These are phyloP conservation scores for Cataglyphis hispanica DNA, from an alignment of 1,140 invertebrate species.

Conservation along the genomic window DNA sequence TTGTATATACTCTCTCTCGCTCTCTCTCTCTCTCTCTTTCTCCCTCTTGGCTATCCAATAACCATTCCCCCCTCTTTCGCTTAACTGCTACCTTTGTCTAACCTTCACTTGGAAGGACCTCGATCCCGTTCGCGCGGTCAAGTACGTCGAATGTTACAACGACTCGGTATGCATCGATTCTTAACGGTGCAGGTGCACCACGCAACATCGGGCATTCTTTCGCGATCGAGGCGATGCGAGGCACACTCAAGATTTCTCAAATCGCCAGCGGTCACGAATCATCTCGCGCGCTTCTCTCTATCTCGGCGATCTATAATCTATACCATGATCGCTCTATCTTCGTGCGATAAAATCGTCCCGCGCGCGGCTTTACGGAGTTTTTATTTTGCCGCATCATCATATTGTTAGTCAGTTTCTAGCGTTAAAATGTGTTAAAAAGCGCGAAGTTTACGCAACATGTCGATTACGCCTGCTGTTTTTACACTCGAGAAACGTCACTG, in stretches of 20 bases:
- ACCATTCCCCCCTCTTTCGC: conserved; percentile 62
- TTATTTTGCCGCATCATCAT: background rate
- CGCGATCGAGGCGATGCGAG: conserved; percentile 33
- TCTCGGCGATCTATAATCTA: conserved; percentile 23
- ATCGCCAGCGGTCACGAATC: conserved; percentile 60
- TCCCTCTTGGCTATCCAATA: conserved; percentile 66
- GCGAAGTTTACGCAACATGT: background rate
- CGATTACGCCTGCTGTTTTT: background rate
- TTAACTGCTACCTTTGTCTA: conserved; percentile 76
- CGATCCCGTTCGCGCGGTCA: conserved; percentile 67
- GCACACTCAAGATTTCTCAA: conserved; percentile 48
- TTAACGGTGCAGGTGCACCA: conserved; percentile 60
- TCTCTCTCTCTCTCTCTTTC: conserved; percentile 16
- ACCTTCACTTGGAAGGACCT: conserved; percentile 74
- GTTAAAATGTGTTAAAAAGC: background rate
- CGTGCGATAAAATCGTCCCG: conserved; percentile 29
- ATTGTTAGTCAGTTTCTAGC: background rate
- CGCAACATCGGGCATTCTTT: conserved; percentile 38
- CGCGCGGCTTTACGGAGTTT: background rate
- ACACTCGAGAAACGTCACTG: background rate
- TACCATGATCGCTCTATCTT: conserved; percentile 41
- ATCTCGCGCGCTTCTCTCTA: conserved; percentile 25
- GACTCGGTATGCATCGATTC: conserved; percentile 52
- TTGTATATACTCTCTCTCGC: conserved; percentile 52
- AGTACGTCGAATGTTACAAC: conserved; percentile 59